These are phyloP conservation scores for Grammomys surdaster DNA, from an alignment of 2,113 vertebrate genomes.

Conservation along the genomic window DNA sequence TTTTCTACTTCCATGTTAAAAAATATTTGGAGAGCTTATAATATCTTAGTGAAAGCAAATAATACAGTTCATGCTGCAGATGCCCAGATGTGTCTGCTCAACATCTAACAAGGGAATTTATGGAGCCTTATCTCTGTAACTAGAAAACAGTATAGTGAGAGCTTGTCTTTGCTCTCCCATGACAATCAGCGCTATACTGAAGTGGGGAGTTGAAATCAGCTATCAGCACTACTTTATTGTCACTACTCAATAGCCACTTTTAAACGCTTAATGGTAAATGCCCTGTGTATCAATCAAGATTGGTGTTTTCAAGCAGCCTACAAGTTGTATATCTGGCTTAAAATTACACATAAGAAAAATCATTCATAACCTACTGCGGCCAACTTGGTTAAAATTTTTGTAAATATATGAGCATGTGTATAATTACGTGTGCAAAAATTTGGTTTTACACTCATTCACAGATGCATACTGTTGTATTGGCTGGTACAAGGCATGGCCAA, in stretches of 20 bases:
- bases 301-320: not conserved
- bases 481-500: not conserved
- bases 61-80: not conserved
- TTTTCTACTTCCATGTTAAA: not conserved
- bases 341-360: constrained; percentile 41
- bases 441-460: not conserved
- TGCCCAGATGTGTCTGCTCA: not conserved
- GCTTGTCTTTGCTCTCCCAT: not conserved
- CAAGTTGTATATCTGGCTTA: not conserved
- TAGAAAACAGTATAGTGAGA: not conserved
- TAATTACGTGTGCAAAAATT: not conserved
- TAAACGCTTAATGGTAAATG: not conserved
- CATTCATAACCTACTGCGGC: not conserved
- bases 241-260: not conserved
- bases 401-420: not conserved
- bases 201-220: not conserved
- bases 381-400: not conserved
- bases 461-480: not conserved
- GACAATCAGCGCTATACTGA: not conserved
- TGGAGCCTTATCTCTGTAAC: not conserved
- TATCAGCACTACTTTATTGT: not conserved
- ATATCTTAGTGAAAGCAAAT: not conserved
- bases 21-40: not conserved
- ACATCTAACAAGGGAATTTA: not conserved
- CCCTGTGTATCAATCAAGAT: not conserved